Base-by-base conservation (phyloP, 2,888 invertebrate species). In the Lasioglossum vierecki region DNA sequence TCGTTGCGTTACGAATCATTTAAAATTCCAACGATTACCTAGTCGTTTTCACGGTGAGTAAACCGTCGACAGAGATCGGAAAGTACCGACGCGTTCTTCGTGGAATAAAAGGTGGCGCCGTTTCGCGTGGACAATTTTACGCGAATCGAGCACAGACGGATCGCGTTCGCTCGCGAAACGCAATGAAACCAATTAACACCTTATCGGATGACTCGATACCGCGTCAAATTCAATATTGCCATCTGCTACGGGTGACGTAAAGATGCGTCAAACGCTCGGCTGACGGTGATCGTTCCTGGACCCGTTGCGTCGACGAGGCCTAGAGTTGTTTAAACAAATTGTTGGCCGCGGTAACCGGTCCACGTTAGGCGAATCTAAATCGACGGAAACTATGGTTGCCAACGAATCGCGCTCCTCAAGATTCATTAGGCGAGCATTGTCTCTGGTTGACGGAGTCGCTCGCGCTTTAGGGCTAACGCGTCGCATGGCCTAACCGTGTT, bases 1-100 rank as follows among this genome's bases (percentile, higher is more conserved):
- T 18, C 30, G 76, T 76, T 57, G 73, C 76, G 46, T 46, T 68
- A 68, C 73, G 39, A 41, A 70, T n/a, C 70, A n/a, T 70, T 70
- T n/a, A n/a, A 70, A 41, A n/a, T 70, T n/a, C 13, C n/a, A 13
- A 41, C 22, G 41, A n/a, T 77, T 74, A 70, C 57, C n/a, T 57
- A n/a, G 11, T n/a, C 44, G n/a, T 63, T n/a, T 22, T 22, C 35
- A 35, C 4, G 66, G 76, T 46, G 49, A 76, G 53, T 53, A 68
- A 35, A 41, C 15, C n/a, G 68, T 39, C 35, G 39, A 3, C 26
- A 26, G 13, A 26, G 60, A 11, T 13, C 26, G 60, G n/a, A 13
- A 13, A 13, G 4, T 8, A 60, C 26, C 26, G 60, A 60, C 26
- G 11, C 60, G 4, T 13, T 60, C 13, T 30, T 60, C 60, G 2